Base-by-base conservation (phyloP, 2,113 vertebrate genomes). In the Otolemur garnettii region DNA sequence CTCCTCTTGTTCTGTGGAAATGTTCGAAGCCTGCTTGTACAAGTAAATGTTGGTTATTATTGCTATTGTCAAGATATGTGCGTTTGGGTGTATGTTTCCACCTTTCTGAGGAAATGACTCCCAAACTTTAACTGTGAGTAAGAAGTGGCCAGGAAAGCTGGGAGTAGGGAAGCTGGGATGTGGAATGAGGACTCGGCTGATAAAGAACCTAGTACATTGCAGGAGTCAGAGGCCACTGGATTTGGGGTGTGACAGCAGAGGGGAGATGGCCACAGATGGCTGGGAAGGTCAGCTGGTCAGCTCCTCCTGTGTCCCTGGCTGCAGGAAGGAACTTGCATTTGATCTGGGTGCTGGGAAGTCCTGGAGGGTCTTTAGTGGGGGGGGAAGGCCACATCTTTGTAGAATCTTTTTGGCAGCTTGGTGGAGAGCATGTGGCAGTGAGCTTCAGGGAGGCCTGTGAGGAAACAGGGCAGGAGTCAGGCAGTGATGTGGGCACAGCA, bases 111-210 rank as follows among this genome's bases (percentile, higher is more conserved):
- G 24, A 53, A 38, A 4, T 7, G 14, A 2, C 17, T 72, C 45
- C 57, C 12, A 75, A 9, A 30, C 15, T n/a, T 66, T 33, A 55
- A 79, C 45, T 26, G 42, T 45, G 28, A 35, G n/a, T 19, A 14
- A 84, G 50, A 78, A 7, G 6, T 17, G 72, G n/a, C 26, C 6
- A 19, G 28, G 9, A 28, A 72, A 50, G 1, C 2, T 0, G 1
- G 35, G 38, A n/a, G 0, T 12, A 0, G 1, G 2, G 3, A 15
- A 7, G 5, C 7, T 18, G 2, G 2, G 21, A 33, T 1, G 0
- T 1, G 15, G 38, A 53, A 8, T 0, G 6, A 77, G 21, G 22
- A 42, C 4, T 14, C n/a, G 33, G 80, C 24, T 88, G 57, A 45
- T 2, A 22, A 45, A n/a, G 12, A 45, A 4, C 19, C 57, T 22